Conservation (phyloP, 1,140 invertebrate species). For the Diuraphis noxia region DNA sequence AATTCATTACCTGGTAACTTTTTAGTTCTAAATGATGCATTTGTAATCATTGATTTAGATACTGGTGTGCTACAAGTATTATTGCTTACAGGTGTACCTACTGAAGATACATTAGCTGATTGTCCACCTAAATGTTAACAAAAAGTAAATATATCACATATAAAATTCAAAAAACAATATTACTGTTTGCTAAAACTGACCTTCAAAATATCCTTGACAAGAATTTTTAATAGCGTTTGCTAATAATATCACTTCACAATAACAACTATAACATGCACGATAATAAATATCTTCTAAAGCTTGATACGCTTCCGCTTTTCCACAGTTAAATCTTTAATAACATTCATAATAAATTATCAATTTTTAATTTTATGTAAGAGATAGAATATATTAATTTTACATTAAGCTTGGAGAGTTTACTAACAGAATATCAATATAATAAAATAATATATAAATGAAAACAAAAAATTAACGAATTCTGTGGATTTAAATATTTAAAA, state of each 20-base stretch:
- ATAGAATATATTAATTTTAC: background rate
- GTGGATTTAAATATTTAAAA: background rate
- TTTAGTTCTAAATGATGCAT: slow-evolving; percentile 93
- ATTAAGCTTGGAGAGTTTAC: background rate
- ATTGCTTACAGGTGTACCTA: slow-evolving; percentile 75
- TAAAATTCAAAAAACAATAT: background rate
- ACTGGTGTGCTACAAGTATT: slow-evolving; percentile 75
- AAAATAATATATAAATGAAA: no score
- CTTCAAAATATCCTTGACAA: slow-evolving; percentile 59
- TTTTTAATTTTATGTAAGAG: background rate
- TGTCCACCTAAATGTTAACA: slow-evolving; percentile 11
- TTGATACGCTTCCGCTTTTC: slow-evolving; percentile 72
- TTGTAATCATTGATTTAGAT: slow-evolving; percentile 93
- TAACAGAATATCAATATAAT: no score
- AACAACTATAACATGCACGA: slow-evolving; percentile 83
- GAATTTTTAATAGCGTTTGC: slow-evolving; percentile 88
- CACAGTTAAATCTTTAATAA: slow-evolving; percentile 69
- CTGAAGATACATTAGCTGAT: slow-evolving; percentile 12
- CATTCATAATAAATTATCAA: background rate
- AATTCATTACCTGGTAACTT: slow-evolving; percentile 79
- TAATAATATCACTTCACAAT: slow-evolving; percentile 83
- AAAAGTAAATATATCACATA: background rate
- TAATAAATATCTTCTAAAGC: slow-evolving; percentile 84
- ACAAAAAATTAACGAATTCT: background rate
- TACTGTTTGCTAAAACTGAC: slow-evolving; percentile 9